These are phyloP conservation scores for Prionailurus bengalensis DNA, from an alignment of 2,113 vertebrate genomes.

Conservation along the genomic window DNA sequence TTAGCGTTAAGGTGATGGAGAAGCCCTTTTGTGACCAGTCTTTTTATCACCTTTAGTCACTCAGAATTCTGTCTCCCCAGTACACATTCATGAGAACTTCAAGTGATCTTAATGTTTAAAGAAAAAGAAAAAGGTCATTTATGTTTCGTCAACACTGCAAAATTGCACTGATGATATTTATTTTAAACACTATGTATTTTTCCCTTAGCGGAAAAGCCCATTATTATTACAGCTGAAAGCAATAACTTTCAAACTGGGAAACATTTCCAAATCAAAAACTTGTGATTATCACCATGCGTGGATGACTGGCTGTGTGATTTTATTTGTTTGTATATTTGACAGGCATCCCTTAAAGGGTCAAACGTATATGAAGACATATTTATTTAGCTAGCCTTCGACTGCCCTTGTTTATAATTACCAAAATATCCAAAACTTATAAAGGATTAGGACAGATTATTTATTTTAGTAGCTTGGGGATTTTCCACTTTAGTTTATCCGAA, in stretches of 20 bases:
- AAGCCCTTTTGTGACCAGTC: not conserved
- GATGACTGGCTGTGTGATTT: conserved; percentile 61
- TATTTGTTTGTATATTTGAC: conserved; percentile 59
- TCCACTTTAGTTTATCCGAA: conserved; percentile 52
- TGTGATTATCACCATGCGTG: conserved; percentile 76
- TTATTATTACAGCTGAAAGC: conserved; percentile 88
- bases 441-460: conserved; percentile 55
- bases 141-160: conserved; percentile 67
- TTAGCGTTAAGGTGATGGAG: not conserved
- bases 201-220: conserved; percentile 71
- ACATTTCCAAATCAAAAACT: conserved; percentile 81
- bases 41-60: conserved; percentile 50
- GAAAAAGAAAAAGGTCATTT: conserved; percentile 55
- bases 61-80: conserved; percentile 71
- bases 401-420: not conserved
- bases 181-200: conserved; percentile 79
- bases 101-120: conserved; percentile 57
- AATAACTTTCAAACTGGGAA: conserved; percentile 83
- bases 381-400: conserved; percentile 42
- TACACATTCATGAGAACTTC: conserved; percentile 64
- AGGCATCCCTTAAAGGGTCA: conserved; percentile 37
- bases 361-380: not conserved
- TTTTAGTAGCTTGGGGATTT: conserved; percentile 60
- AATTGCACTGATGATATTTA: conserved; percentile 81
- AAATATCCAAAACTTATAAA: conserved; percentile 52